Evolutionary conservation across 2,888 invertebrate species (phyloP).

Genomic region (Leptura quadrifasciata): DNA sequence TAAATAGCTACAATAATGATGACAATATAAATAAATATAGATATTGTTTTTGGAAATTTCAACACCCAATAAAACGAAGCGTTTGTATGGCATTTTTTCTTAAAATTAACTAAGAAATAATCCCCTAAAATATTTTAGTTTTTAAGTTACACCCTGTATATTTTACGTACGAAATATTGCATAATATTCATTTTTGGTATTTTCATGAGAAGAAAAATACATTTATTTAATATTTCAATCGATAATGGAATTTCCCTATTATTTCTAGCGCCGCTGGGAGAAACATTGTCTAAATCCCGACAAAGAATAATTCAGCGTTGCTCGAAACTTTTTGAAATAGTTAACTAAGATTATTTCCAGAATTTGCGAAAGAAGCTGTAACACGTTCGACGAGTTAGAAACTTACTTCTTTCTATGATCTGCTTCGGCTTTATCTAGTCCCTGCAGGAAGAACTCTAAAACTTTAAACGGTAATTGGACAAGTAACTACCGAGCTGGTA

Average conservation of each 20-base stretch:
- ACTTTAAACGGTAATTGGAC: constrained; percentile 32
- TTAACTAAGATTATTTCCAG: constrained; percentile 37
- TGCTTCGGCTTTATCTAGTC: constrained; percentile 37
- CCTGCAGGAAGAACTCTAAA: constrained; percentile 32
- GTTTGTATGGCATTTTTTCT: too few species aligned
- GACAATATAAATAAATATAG: too few species aligned
- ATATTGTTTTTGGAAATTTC: too few species aligned
- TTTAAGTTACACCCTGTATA: too few species aligned
- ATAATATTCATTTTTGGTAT: background rate
- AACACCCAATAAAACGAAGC: too few species aligned
- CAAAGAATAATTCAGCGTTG: constrained; percentile 37
- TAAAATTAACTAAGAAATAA: too few species aligned
- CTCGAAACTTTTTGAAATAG: constrained; percentile 21
- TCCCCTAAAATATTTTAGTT: too few species aligned
- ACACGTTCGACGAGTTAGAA: constrained; percentile 27
- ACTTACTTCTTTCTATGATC: constrained; percentile 27
- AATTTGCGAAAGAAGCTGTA: constrained; percentile 35
- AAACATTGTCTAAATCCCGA: background rate
- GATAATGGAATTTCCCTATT: background rate
- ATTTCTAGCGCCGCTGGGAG: background rate
- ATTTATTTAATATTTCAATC: too few species aligned
- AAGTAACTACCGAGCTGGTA: constrained; percentile 16
- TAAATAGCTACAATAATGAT: too few species aligned
- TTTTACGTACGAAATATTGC: too few species aligned
- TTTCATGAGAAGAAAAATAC: too few species aligned